Base-by-base conservation (phyloP, 2,113 vertebrate species). In the Calidris pugnax region DNA sequence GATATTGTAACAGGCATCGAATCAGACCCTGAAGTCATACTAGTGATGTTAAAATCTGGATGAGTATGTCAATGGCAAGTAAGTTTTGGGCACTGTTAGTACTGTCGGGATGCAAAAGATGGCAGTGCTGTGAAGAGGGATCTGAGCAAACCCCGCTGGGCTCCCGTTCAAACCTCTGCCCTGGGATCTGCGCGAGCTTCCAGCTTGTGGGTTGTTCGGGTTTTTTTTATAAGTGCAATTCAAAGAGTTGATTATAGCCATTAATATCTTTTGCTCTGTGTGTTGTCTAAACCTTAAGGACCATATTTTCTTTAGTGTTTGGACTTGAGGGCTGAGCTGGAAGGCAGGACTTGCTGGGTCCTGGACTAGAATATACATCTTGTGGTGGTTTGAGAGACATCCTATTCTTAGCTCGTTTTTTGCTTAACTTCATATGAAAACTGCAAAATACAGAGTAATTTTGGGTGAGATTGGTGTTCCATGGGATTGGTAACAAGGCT, bases 101-200 rank as follows among this genome's bases (percentile, higher is more conserved):
- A 30, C 90, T 93, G 57, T 78, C 27, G 30, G 69, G 26, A 82
- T 84, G 57, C 92, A 87, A 93, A 93, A 94, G 85, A 81, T 77
- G 89, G 94, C 89, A 92, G 77, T 60, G 57, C 82, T 84, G 79
- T 71, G 79, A 94, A 88, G 72, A 82, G 22, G 66, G 51, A 41
- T 77, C 66, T 0, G 6, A 75, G 84, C 28, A 80, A 68, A 83
- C 57, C 48, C 41, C 0, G 1, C 43, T 82, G 83, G 60, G 43
- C 66, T 63, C 19, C 53, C 0, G 0, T 43, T 82, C 81, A 60
- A 11, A 56, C 43, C 43, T 35, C 27, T 81, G 35, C 67, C 87
- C 43, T 32, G n/a, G 39, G 50, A 45, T 41, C 75, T 77, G 45
- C 7, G 1, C 0, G 0, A 27, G 32, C 28, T 63, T 83, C 19